Percentiles rank a stretch among this genome's conserved stretches.
These are phyloP conservation scores for Labeo catla DNA, from an alignment of 2,113 vertebrate genomes.

Conservation along the genomic window DNA sequence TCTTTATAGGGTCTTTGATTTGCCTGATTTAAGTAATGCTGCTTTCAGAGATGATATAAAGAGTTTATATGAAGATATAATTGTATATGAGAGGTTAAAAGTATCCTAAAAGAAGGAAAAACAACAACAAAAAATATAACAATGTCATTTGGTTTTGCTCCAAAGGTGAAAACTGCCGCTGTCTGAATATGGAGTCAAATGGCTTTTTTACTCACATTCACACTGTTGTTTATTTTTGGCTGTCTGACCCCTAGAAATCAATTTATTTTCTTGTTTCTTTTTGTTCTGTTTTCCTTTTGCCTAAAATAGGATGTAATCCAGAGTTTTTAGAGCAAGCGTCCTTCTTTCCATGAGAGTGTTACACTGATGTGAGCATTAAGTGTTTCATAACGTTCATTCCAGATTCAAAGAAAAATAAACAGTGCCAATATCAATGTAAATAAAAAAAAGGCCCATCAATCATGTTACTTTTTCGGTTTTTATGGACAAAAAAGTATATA, in stretches of 20 bases:
- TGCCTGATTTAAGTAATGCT: conserved; percentile 73
- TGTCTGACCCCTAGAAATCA: conserved; percentile 59
- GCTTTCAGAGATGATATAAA: conserved; percentile 65
- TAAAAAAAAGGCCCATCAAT: conserved; percentile 70
- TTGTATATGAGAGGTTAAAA: not conserved
- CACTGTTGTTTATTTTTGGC: conserved; percentile 59
- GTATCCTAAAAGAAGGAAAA: conserved; percentile 35
- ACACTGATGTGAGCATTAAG: conserved; percentile 59
- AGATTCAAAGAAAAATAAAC: conserved; percentile 69
- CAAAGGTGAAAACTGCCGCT: conserved; percentile 73
- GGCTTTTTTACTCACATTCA: conserved; percentile 57
- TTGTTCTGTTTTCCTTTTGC: conserved; percentile 54
- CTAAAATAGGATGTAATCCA: conserved; percentile 63
- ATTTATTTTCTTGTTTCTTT: conserved; percentile 52
- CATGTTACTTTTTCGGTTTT: conserved; percentile 65
- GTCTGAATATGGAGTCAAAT: conserved; percentile 64
- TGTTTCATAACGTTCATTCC: conserved; percentile 72
- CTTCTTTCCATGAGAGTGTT: conserved; percentile 70
- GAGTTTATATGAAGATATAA: conserved; percentile 7
- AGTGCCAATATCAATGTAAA: conserved; percentile 82
- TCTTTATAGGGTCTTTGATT: conserved; percentile 63
- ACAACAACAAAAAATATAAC: conserved; percentile 51
- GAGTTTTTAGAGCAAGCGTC: conserved; percentile 63
- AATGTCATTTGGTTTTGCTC: conserved; percentile 67
- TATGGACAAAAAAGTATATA: conserved; percentile 65